These are phyloP conservation scores for Oreohelix idahoensis DNA, from an alignment of 1,140 invertebrate species.

Conservation along the genomic window DNA sequence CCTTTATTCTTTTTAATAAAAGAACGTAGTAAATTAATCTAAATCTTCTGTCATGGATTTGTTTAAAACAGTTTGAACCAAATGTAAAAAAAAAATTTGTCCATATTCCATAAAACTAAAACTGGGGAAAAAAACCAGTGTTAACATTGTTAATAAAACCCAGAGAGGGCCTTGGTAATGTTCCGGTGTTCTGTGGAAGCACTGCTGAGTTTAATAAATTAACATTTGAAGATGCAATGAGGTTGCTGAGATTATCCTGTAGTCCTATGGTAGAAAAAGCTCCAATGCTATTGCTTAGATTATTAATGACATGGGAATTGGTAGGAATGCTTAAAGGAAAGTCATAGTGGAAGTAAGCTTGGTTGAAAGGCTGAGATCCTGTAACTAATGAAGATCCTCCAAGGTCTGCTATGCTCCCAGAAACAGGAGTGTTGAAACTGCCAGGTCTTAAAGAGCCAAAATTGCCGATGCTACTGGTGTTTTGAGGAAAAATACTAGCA, in stretches of 20 bases:
- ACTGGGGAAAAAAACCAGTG: not conserved
- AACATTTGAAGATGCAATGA: not conserved
- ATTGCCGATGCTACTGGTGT: not conserved
- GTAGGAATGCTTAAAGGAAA: not conserved
- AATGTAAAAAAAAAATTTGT: too few relatives aligned
- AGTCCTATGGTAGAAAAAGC: not conserved
- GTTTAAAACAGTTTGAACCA: too few relatives aligned
- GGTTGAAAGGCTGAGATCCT: not conserved
- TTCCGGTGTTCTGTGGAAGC: not conserved
- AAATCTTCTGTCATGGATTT: too few relatives aligned
- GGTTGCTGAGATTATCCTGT: not conserved
- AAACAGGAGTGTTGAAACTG: not conserved
- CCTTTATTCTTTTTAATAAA: too few relatives aligned
- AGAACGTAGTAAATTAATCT: too few relatives aligned
- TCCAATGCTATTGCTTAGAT: not conserved
- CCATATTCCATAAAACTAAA: not conserved
- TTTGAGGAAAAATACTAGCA: not conserved
- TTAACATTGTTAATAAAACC: not conserved
- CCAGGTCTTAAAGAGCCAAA: not conserved
- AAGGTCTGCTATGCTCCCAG: not conserved
- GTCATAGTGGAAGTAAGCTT: not conserved
- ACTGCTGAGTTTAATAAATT: not conserved
- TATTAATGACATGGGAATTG: not conserved
- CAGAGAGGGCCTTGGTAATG: not conserved
- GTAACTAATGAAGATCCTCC: not conserved